Base-by-base conservation (phyloP, 2,113 vertebrate species). In the Cyprinus carpio region DNA sequence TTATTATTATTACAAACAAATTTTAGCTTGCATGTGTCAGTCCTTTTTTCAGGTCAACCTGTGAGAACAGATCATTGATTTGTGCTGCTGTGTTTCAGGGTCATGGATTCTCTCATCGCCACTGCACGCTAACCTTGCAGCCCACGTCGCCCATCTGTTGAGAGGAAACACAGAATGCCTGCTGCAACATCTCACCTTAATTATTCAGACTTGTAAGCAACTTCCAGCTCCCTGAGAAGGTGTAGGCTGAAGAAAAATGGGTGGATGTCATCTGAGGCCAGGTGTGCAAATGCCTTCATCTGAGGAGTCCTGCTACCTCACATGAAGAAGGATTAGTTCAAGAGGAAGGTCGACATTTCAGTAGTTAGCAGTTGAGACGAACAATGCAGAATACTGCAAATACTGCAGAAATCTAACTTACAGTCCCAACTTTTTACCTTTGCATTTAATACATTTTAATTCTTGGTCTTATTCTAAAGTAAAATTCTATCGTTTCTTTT, bases 81-180 rank as follows among this genome's bases (percentile, higher is more conserved):
- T 81, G 18, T 51, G 49, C 16, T 51, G 13, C 15, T 64, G 11
- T 27, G 58, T 81, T 67, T 75, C 58, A 60, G 80, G 77, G 46
- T 51, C 60, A 13, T 23, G 13, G 49, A 76, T 82, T 29, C 16
- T 56, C 23, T 79, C 15, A 51, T 29, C 80, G 49, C 58, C 37
- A 72, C 72, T 40, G 58, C 67, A 72, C 40, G 79, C 83, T 85
- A 77, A 87, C 88, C 56, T 83, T 79, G 43, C 83, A 87, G 65
- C 74, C 49, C 60, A 60, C 82, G 58, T 60, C 13, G 75, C 80
- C 86, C 88, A 87, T 89, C 88, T 89, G 88, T 87, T 69, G 67
- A 43, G 46, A 67, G 37, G 43, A 7, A 69, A 74, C 71, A 58
- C 25, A 12, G 56, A 16, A 13, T 34, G 81, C 49, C 75, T 72